These are phyloP conservation scores for Tachuris rubrigastra DNA, from an alignment of 2,113 vertebrate species.

Conservation along the genomic window DNA sequence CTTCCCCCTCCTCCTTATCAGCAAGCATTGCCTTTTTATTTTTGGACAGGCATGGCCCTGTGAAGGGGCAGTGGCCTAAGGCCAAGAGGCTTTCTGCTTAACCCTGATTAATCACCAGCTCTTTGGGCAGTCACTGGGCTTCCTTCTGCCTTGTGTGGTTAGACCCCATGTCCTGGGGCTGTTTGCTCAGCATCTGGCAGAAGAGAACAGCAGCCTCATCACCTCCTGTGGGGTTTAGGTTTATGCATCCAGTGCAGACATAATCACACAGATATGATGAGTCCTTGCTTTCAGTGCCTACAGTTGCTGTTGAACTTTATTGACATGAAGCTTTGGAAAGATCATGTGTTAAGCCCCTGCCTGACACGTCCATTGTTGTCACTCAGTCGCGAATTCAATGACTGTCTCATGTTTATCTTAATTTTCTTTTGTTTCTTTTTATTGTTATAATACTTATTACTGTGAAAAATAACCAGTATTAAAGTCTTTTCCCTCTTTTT, in stretches of 20 bases:
- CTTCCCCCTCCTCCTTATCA: not conserved
- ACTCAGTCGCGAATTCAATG: not conserved
- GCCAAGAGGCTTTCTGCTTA: not conserved
- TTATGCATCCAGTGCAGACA: not conserved
- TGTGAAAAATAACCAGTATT: not conserved
- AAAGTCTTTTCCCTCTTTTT: not conserved
- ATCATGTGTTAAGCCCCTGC: not conserved
- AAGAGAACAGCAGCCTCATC: not conserved
- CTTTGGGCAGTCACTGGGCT: not conserved
- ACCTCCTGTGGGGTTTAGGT: not conserved
- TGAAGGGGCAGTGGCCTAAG: not conserved
- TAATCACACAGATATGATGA: not conserved
- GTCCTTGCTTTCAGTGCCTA: slow-evolving; percentile 6
- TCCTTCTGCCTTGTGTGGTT: not conserved
- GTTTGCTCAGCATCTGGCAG: not conserved
- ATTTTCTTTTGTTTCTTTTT: not conserved
- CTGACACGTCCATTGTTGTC: not conserved
- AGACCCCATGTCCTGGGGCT: not conserved
- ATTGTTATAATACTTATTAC: not conserved
- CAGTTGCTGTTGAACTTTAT: not conserved
- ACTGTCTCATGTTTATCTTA: not conserved
- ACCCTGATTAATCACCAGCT: not conserved
- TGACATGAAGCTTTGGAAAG: not conserved
- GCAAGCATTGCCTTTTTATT: not conserved
- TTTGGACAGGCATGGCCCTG: not conserved